Conservation (phyloP, 2,888 invertebrate genomes). For the Apamea crenata region DNA sequence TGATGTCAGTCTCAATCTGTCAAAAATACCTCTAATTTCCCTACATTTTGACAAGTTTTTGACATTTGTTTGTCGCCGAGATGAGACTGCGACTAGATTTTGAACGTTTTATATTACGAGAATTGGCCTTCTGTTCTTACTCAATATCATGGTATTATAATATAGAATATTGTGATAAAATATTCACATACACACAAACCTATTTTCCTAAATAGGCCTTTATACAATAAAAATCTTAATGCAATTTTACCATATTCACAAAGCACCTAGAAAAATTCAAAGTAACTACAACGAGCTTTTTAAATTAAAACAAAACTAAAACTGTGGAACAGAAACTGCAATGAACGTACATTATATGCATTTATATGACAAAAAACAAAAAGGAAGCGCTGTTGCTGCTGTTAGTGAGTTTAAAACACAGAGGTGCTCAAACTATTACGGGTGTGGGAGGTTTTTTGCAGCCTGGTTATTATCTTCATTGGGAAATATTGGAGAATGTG, state of each 20-base stretch:
- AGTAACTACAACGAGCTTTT: slow-evolving; percentile 31
- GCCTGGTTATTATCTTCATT: background rate
- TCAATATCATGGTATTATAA: background rate
- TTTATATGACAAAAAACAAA: slow-evolving; percentile 31
- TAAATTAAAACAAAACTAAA: slow-evolving; percentile 45
- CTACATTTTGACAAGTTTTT: too few species aligned
- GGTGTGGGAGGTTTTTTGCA: slow-evolving; percentile 4
- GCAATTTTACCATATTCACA: slow-evolving; percentile 35
- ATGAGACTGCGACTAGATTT: too few species aligned
- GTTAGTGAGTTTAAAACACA: slow-evolving; percentile 12
- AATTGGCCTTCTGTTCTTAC: too few species aligned
- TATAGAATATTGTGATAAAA: too few species aligned
- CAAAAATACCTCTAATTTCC: too few species aligned
- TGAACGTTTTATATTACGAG: too few species aligned
- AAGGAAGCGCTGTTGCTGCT: slow-evolving; percentile 12
- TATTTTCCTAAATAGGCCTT: slow-evolving; percentile 3
- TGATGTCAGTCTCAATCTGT: too few species aligned
- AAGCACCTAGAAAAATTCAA: slow-evolving; percentile 15
- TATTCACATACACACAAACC: background rate
- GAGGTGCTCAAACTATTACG: slow-evolving; percentile 12
- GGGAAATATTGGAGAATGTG: background rate
- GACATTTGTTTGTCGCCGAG: too few species aligned
- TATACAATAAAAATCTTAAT: background rate
- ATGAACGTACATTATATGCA: slow-evolving; percentile 35
- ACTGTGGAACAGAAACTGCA: slow-evolving; percentile 45